Conservation (phyloP, 2,888 invertebrate species). For the Adelognathus sp. region DNA sequence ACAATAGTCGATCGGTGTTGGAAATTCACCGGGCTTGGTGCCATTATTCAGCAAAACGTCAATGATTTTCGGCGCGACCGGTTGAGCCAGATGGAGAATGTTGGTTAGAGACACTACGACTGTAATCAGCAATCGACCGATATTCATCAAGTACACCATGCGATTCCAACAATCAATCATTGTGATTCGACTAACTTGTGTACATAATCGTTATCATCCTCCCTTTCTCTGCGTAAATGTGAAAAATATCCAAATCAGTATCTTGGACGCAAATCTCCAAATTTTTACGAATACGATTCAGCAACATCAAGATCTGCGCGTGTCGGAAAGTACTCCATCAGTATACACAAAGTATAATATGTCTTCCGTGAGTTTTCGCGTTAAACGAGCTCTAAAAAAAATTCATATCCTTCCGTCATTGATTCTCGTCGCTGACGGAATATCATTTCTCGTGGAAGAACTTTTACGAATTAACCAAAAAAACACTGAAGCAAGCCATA, state of each 20-base stretch:
- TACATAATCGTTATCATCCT: neutral
- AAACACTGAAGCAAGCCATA: no score
- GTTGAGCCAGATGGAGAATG: neutral
- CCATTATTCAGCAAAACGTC: neutral
- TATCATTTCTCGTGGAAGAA: neutral
- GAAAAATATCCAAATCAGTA: neutral
- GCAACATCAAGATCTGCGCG: neutral
- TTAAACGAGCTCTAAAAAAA: neutral
- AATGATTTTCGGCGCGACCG: neutral
- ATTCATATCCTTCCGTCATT: neutral
- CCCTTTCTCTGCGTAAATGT: neutral
- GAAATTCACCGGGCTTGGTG: neutral
- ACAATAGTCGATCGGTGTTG: neutral
- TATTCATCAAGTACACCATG: neutral
- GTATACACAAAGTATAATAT: neutral
- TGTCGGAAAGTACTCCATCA: neutral
- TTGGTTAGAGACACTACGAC: neutral
- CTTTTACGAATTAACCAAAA: no score
- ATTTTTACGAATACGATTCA: neutral
- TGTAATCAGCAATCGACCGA: neutral
- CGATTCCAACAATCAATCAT: neutral
- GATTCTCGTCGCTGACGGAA: neutral
- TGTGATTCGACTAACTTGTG: neutral
- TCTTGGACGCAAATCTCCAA: neutral
- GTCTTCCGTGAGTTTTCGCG: neutral